phyloP scores from a whole-genome alignment of 2,113 vertebrate genomes.

The Passerina amoena region DNA sequence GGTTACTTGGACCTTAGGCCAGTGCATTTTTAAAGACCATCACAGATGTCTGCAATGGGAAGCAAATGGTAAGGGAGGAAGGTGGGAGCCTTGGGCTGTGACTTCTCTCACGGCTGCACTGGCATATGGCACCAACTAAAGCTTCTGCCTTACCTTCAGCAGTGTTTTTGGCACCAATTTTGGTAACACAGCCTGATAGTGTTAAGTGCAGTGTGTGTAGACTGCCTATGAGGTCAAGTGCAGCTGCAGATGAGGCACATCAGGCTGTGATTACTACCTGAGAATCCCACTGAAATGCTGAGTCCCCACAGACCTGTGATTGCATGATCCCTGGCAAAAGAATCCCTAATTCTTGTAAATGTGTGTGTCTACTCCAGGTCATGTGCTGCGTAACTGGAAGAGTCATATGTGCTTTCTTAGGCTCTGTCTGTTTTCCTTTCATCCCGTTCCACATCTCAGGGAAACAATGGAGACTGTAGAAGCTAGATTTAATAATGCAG shows the following conservation, averaged over 20 bases:
- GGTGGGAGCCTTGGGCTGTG: neutral
- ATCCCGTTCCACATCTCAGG: neutral
- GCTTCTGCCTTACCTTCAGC: neutral
- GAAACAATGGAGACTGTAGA: neutral
- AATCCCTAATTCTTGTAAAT: constrained; percentile 22
- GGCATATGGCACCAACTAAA: neutral
- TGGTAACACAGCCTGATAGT: neutral
- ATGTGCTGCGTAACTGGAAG: neutral
- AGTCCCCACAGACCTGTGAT: neutral
- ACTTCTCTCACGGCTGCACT: neutral
- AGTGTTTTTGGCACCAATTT: neutral
- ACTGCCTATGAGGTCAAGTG: neutral
- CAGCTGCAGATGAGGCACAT: constrained; percentile 30
- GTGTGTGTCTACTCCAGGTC: neutral
- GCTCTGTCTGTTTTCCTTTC: constrained; percentile 6
- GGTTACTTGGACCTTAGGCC: neutral
- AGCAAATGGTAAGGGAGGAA: neutral
- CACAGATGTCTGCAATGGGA: neutral
- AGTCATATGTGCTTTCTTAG: neutral
- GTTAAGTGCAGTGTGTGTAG: neutral
- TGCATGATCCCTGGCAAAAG: constrained; percentile 31
- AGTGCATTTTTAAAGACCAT: neutral
- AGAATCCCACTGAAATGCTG: neutral
- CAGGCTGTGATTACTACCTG: constrained; percentile 34
- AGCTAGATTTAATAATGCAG: neutral